These are phyloP conservation scores for Enteromius anoplus DNA, from an alignment of 2,797 vertebrate genomes.

Conservation along the genomic window DNA sequence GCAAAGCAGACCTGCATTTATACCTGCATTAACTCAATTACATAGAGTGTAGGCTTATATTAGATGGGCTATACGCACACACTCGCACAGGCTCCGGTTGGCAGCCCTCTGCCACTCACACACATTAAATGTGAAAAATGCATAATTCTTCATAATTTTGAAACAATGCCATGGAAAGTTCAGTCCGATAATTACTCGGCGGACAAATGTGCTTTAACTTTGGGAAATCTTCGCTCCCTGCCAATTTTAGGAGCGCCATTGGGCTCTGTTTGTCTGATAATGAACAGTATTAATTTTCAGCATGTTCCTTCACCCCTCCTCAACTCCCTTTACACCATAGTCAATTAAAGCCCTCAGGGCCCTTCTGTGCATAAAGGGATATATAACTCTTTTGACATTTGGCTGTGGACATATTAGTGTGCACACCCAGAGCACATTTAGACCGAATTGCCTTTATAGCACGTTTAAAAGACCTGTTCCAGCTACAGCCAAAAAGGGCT, in stretches of 20 bases:
- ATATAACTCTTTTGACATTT: slow-evolving; percentile 84
- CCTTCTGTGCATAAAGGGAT: slow-evolving; percentile 79
- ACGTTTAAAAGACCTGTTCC: slow-evolving; percentile 53
- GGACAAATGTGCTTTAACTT: slow-evolving; percentile 73
- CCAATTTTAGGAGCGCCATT: slow-evolving; percentile 73
- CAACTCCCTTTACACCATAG: slow-evolving; percentile 81
- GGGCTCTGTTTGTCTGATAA: slow-evolving; percentile 80
- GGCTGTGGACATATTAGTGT: slow-evolving; percentile 73
- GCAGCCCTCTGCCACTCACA: slow-evolving; percentile 49
- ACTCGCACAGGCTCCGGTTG: slow-evolving; percentile 45
- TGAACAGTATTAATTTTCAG: slow-evolving; percentile 84
- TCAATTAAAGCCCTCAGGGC: slow-evolving; percentile 80
- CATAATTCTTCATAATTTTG: slow-evolving; percentile 59
- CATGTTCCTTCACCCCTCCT: slow-evolving; percentile 76
- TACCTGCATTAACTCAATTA: slow-evolving; percentile 43
- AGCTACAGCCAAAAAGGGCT: slow-evolving; percentile 64
- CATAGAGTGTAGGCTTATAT: slow-evolving; percentile 24
- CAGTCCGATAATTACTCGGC: slow-evolving; percentile 63
- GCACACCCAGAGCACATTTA: slow-evolving; percentile 74
- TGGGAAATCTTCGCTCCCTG: slow-evolving; percentile 70
- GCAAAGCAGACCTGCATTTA: slow-evolving; percentile 28
- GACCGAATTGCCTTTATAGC: slow-evolving; percentile 62
- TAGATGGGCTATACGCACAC: slow-evolving; percentile 47
- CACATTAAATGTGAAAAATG: slow-evolving; percentile 54
- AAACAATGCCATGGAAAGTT: slow-evolving; percentile 63